Conservation (phyloP, 2,797 vertebrate genomes). For the Amblyopsis hoosieri region DNA sequence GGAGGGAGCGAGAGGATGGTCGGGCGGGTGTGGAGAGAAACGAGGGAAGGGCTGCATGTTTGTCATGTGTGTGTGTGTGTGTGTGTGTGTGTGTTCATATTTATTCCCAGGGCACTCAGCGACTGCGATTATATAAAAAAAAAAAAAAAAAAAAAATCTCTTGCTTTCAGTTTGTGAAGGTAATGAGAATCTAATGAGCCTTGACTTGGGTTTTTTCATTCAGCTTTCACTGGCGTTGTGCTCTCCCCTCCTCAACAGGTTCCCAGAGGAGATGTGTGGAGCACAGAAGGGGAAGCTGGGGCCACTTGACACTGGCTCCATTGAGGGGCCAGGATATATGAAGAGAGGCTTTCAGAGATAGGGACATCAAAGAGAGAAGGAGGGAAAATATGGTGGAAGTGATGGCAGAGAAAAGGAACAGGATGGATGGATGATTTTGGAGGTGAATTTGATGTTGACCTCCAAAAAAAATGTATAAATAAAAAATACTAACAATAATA, state of each 20-base stretch:
- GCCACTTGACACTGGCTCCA: constrained; percentile 25
- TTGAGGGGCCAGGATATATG: constrained; percentile 51
- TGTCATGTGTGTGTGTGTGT: constrained; percentile 17
- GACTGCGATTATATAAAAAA: constrained; percentile 81
- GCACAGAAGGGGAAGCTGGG: constrained; percentile 32
- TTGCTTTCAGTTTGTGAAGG: constrained; percentile 88
- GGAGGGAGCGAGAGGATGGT: constrained; percentile 7
- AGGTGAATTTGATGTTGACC: no score
- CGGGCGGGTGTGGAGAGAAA: background rate
- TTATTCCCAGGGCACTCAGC: constrained; percentile 83
- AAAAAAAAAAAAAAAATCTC: constrained; percentile 63
- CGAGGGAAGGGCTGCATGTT: constrained; percentile 1
- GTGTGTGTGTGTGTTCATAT: constrained; percentile 50
- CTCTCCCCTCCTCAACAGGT: constrained; percentile 50
- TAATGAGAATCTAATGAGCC: constrained; percentile 96
- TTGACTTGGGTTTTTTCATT: constrained; percentile 83
- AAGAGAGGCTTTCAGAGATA: constrained; percentile 23
- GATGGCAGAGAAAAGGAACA: constrained; percentile 4
- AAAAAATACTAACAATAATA: no score
- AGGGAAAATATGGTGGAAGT: background rate
- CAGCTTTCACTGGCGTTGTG: constrained; percentile 26
- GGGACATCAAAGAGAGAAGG: constrained; percentile 4
- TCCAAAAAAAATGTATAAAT: no score
- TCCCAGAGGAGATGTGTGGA: constrained; percentile 46
- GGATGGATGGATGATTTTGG: constrained; percentile 10